A percentile compares a stretch with the other conserved stretches of the same genome.
phyloP scores from a whole-genome alignment of 2,113 vertebrate species.

The Ciconia stormi region DNA sequence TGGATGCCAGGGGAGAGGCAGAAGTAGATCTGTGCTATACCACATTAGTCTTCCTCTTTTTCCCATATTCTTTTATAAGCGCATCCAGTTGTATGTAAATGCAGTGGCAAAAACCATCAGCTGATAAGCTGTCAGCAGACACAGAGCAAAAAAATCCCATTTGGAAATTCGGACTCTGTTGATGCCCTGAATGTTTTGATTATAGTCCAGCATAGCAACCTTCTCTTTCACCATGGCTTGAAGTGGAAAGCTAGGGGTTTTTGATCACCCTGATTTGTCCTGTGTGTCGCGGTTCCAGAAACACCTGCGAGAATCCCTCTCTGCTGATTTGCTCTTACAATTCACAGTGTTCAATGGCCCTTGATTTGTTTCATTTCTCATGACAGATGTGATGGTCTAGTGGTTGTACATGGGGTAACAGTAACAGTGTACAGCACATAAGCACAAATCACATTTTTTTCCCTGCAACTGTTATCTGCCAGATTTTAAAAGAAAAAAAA shows the following conservation, averaged over 20 bases:
- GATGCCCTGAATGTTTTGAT: not conserved
- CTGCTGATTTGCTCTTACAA: not conserved
- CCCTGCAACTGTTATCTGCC: not conserved
- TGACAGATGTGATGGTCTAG: not conserved
- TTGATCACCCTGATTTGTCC: not conserved
- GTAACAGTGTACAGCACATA: not conserved
- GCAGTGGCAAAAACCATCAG: not conserved
- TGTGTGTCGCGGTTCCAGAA: not conserved
- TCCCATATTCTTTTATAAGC: not conserved
- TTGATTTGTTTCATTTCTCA: not conserved
- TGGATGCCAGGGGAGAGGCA: not conserved
- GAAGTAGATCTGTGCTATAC: not conserved
- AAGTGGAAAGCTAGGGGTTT: not conserved
- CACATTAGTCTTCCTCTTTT: not conserved
- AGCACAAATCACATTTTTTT: not conserved
- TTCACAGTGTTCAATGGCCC: not conserved
- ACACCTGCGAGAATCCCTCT: not conserved
- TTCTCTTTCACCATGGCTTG: not conserved
- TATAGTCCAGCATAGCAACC: not conserved
- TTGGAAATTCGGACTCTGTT: not conserved
- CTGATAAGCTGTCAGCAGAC: not conserved
- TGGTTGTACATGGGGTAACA: not conserved
- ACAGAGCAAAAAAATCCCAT: not conserved
- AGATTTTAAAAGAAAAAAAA: not conserved
- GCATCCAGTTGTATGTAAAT: not conserved